phyloP scores from a whole-genome alignment of 53 echinoderm and acorn worm genomes.

The Actinopyga echinites region DNA sequence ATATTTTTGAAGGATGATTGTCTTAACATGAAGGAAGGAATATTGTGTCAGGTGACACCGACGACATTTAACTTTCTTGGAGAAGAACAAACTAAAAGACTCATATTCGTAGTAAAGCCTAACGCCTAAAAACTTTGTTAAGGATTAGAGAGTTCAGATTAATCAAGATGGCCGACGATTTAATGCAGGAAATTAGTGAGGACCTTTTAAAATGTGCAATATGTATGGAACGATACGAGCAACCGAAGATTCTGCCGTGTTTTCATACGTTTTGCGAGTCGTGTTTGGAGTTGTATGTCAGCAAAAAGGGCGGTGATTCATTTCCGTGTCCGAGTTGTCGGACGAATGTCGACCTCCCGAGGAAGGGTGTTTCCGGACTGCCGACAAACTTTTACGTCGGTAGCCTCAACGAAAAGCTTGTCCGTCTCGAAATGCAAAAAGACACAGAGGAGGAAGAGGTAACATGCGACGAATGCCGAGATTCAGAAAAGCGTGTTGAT shows the following conservation, averaged over 20 bases:
- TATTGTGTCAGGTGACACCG: too few species aligned
- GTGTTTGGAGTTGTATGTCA: constrained; percentile 22
- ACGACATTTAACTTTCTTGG: too few species aligned
- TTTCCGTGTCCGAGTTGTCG: constrained; percentile 39
- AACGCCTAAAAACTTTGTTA: too few species aligned
- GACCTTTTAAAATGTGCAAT: constrained; percentile 39
- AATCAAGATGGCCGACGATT: constrained; percentile 20
- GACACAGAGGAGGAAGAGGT: background rate
- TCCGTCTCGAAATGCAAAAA: constrained; percentile 6
- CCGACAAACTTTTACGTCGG: constrained; percentile 42
- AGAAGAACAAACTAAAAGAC: too few species aligned
- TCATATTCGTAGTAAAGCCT: too few species aligned
- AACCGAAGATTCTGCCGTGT: constrained; percentile 41
- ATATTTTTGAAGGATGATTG: too few species aligned
- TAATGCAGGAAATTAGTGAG: constrained; percentile 39
- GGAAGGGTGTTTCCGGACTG: background rate
- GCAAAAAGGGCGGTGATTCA: background rate
- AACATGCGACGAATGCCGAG: background rate
- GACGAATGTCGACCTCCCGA: constrained; percentile 2
- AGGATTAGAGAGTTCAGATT: too few species aligned
- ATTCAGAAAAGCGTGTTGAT: constrained; percentile 2
- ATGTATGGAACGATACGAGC: constrained; percentile 46
- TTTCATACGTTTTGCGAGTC: constrained; percentile 42
- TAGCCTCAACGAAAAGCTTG: constrained; percentile 20
- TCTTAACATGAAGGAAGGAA: too few species aligned